These are phyloP conservation scores for Sylvilagus bachmani DNA, from an alignment of 2,113 vertebrate species.

Conservation along the genomic window DNA sequence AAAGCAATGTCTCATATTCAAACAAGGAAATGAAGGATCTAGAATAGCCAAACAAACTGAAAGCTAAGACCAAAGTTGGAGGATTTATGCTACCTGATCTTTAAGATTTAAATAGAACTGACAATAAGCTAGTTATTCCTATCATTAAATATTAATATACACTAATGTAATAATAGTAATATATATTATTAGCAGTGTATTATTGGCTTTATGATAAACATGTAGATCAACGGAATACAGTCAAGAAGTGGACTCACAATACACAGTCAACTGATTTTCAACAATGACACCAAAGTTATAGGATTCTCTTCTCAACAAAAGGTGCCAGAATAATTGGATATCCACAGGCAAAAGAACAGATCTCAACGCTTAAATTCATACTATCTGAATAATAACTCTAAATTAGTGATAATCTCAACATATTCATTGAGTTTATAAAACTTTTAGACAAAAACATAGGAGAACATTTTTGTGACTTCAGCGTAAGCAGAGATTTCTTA, in stretches of 20 bases:
- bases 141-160: not conserved
- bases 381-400: conserved; percentile 4
- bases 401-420: not conserved
- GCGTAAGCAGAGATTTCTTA: conserved; percentile 23
- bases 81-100: not conserved
- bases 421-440: not conserved
- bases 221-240: not conserved
- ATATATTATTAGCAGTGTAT: not conserved
- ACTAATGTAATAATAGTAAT: not conserved
- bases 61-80: conserved; percentile 10
- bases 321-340: not conserved
- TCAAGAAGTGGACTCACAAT: not conserved
- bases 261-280: not conserved
- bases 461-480: not conserved
- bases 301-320: not conserved
- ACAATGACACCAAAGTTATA: not conserved
- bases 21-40: not conserved
- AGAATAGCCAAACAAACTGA: not conserved
- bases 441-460: not conserved
- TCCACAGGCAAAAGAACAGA: not conserved
- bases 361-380: not conserved
- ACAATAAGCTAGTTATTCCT: not conserved
- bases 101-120: not conserved
- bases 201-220: not conserved
- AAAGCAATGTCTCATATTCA: not conserved